These are phyloP conservation scores for Drosophila macrospina DNA, from an alignment of 2,888 invertebrate genomes.

Conservation along the genomic window DNA sequence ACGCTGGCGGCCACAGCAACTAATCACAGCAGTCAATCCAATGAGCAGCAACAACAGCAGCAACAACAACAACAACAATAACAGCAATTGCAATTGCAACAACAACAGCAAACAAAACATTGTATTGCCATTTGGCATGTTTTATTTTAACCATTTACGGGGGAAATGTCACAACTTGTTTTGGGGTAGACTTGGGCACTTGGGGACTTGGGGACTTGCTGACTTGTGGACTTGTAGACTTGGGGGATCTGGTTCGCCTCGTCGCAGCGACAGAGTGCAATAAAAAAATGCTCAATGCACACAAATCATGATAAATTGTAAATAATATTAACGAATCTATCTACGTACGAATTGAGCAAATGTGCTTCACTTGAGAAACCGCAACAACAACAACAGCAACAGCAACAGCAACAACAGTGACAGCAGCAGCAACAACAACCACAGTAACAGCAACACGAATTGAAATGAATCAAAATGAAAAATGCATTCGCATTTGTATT, in stretches of 20 bases:
- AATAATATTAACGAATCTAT: constrained; percentile 62
- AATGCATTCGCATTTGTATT: constrained; percentile 57
- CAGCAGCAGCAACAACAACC: constrained; percentile 32
- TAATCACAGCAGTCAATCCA: constrained; percentile 54
- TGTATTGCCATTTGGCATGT: constrained; percentile 58
- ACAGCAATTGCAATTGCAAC: constrained; percentile 10
- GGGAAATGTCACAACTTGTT: constrained; percentile 79
- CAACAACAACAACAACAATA: constrained; percentile 10
- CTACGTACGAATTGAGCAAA: constrained; percentile 30
- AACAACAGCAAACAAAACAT: constrained; percentile 8
- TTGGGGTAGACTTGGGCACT: constrained; percentile 25
- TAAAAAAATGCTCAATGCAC: constrained; percentile 43
- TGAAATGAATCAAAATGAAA: constrained; percentile 71
- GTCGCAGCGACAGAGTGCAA: constrained; percentile 46
- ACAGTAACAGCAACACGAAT: constrained; percentile 29
- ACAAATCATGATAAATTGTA: constrained; percentile 66
- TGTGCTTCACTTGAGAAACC: constrained; percentile 35
- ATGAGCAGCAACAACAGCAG: constrained; percentile 32
- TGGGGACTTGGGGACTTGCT: constrained; percentile 34
- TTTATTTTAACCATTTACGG: constrained; percentile 76
- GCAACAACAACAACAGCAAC: constrained; percentile 40
- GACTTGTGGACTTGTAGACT: constrained; percentile 30
- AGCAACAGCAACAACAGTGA: constrained; percentile 20
- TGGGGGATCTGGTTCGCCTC: constrained; percentile 70
- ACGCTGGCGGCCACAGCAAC: constrained; percentile 61